Base-by-base conservation (phyloP, 1,140 invertebrate species). In the Nasonia longicornis region DNA sequence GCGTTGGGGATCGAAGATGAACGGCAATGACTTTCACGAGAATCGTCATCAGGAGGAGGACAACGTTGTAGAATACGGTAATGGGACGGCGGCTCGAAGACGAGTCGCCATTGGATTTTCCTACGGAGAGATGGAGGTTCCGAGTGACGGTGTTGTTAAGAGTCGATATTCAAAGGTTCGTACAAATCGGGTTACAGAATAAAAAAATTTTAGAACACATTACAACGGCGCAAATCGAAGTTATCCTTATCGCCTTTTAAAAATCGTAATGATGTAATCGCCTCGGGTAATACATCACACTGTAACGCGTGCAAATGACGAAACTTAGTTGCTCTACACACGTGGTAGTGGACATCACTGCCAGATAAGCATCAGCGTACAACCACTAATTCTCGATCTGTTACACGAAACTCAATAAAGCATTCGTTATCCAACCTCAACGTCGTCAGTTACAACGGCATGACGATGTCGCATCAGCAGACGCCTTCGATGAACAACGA, bases 1-100 rank as follows among this genome's bases (percentile, higher is more conserved):
- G 35, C 64, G 20, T 14, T 80, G 42, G 72, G 38, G 38, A 4
- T 31, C 72, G 2, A 81, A 76, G 20, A 76, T 81, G 26, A 45
- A 48, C 22, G 29, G n/a, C 10, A 31, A 31, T 7, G 26, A 79
- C 31, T 45, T 45, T 73, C 20, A 48, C 31, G 31, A 35, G 31
- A 35, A 35, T 35, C 3, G 4, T 35, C 31, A 35, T 35, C 31
- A 35, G 31, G 31, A 26, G 12, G 29, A 31, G 14, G 26, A 14
- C 3, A 35, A 69, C 8, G 67, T 67, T 11, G 26, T 11, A 8
- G 29, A 26, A 29, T 67, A 58, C 7, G 16, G 16, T 7, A 58
- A 58, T n/a, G 16, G 52, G 1, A 58, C 52, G 6, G 14, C 72
- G 16, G 52, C 70, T 0, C 35, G 72, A 38, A 67, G 16, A 52